These are phyloP conservation scores for Brachypodius melanocephalos DNA, from an alignment of 2,113 vertebrate species.

Conservation along the genomic window DNA sequence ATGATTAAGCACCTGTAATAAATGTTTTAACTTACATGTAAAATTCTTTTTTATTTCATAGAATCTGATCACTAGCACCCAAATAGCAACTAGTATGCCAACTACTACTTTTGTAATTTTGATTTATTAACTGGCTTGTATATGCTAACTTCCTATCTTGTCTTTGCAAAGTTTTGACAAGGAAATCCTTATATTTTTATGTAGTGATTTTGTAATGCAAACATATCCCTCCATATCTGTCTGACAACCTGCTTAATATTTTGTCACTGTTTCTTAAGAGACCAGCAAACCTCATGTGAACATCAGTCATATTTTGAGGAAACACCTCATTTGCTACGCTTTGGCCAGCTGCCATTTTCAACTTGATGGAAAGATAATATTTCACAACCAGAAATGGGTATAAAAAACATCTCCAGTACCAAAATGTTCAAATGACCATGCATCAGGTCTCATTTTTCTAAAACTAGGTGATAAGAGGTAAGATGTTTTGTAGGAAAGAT, in stretches of 20 bases:
- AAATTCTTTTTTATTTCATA: slow-evolving; percentile 47
- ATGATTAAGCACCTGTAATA: slow-evolving; percentile 68
- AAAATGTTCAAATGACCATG: background rate
- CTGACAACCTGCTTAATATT: background rate
- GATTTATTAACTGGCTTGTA: background rate
- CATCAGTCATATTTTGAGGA: background rate
- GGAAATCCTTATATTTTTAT: background rate
- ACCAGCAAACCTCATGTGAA: background rate
- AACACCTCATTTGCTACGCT: background rate
- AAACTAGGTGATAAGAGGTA: background rate
- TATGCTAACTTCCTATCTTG: background rate
- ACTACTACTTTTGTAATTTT: background rate
- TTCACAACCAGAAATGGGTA: background rate
- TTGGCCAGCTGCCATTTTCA: background rate
- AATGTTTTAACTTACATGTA: slow-evolving; percentile 63
- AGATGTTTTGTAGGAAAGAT: background rate
- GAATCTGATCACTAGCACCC: background rate
- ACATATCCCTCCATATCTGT: background rate
- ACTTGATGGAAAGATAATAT: background rate
- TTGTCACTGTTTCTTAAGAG: background rate
- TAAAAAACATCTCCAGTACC: background rate
- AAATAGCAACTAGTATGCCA: background rate
- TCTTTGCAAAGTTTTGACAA: background rate
- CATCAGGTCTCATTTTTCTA: background rate
- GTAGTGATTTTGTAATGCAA: background rate